A percentile compares a stretch with the other conserved stretches of the same genome.
Conservation (phyloP, 2,888 invertebrate species). For the Trachelus stipa region DNA sequence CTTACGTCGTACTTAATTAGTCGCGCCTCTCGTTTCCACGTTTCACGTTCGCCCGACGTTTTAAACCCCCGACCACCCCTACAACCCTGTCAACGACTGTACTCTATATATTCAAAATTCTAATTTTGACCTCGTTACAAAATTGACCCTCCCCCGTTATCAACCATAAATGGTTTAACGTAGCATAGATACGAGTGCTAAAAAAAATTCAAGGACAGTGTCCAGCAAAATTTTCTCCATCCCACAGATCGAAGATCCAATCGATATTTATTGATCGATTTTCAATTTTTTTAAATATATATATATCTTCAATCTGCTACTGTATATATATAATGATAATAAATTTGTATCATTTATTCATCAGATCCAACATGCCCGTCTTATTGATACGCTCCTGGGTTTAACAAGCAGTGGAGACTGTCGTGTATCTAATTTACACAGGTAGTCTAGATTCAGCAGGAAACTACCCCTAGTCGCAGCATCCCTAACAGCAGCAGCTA, state of each 20-base stretch:
- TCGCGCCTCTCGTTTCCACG: constrained; percentile 26
- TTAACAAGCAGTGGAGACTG: background rate
- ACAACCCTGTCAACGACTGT: background rate
- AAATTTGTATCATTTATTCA: background rate
- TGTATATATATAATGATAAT: background rate
- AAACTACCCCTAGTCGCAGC: background rate
- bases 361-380: background rate
- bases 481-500: background rate
- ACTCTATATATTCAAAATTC: background rate
- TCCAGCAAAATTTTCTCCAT: no score
- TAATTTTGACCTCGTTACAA: background rate
- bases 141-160: background rate
- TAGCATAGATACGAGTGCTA: background rate
- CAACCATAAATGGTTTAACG: no score
- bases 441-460: background rate
- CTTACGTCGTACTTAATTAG: constrained; percentile 59
- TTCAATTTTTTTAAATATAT: no score
- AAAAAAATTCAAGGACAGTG: no score
- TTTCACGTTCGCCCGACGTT: background rate
- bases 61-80: background rate
- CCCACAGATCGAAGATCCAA: background rate
- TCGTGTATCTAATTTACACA: constrained; percentile 5
- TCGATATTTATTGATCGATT: background rate
- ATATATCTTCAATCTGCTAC: background rate
- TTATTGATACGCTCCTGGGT: background rate